Conservation (phyloP, 2,113 vertebrate genomes). For the Dasyurus viverrinus region DNA sequence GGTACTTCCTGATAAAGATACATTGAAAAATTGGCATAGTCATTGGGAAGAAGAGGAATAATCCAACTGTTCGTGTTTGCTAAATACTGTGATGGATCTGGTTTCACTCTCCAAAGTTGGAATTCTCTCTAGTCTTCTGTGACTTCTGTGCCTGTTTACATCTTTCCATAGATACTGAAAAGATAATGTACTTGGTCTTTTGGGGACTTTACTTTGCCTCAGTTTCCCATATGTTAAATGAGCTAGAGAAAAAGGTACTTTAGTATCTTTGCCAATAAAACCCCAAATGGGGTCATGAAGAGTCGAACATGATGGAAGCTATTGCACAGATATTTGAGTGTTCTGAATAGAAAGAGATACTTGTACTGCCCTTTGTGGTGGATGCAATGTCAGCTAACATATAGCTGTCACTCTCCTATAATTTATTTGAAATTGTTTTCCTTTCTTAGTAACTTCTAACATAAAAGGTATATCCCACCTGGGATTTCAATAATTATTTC, state of each 20-base stretch:
- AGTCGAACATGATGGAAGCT: not conserved
- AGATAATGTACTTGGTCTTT: not conserved
- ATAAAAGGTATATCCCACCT: constrained; percentile 42
- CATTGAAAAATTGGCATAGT: not conserved
- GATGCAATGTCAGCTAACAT: constrained; percentile 33
- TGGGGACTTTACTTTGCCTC: not conserved
- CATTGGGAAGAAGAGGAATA: not conserved
- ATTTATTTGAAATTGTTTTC: constrained; percentile 30
- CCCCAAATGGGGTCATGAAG: not conserved
- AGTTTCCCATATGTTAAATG: not conserved
- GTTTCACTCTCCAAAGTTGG: not conserved
- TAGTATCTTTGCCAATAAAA: not conserved
- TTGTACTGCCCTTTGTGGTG: not conserved
- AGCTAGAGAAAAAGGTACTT: not conserved
- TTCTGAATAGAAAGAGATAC: not conserved
- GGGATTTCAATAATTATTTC: constrained; percentile 68
- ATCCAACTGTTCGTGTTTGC: not conserved
- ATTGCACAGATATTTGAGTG: not conserved
- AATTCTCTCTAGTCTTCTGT: not conserved
- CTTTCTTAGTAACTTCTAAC: constrained; percentile 25
- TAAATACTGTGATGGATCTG: not conserved
- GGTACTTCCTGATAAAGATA: not conserved
- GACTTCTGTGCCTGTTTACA: not conserved
- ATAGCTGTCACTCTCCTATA: not conserved
- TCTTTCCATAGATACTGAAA: not conserved